Percentiles rank a stretch among this genome's conserved stretches.
These are phyloP conservation scores for Lacerta bilineata DNA, from an alignment of 2,797 vertebrate genomes.

Conservation along the genomic window DNA sequence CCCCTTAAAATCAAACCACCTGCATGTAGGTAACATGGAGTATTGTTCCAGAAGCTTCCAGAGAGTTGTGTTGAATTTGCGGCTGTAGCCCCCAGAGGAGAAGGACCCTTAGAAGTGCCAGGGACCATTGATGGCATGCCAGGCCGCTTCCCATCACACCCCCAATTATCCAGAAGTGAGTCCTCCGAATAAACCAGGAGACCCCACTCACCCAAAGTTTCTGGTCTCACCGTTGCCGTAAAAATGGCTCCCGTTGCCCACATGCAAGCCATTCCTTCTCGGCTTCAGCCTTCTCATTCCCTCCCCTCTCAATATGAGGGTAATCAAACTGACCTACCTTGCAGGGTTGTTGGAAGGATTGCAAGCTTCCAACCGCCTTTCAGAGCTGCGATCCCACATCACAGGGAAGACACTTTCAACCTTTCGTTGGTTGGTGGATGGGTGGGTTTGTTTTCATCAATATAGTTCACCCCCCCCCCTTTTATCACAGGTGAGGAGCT, in stretches of 20 bases:
- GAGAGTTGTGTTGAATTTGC: constrained; percentile 21
- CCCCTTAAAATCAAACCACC: neutral
- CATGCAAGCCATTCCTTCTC: neutral
- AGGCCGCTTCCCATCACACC: accelerated
- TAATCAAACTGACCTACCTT: neutral
- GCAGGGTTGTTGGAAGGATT: no score
- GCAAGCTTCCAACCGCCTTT: neutral
- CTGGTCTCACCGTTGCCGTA: neutral
- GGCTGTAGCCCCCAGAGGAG: neutral
- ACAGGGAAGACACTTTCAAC: no score
- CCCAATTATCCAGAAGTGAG: neutral
- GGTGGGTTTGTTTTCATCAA: neutral
- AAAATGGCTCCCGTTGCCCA: neutral
- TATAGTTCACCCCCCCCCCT: neutral
- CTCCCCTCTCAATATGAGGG: neutral
- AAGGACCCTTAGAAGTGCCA: neutral
- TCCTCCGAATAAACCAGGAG: neutral
- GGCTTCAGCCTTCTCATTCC: neutral
- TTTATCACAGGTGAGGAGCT: no score
- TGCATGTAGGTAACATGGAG: accelerated
- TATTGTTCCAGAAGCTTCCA: neutral
- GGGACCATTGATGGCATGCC: neutral
- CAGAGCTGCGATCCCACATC: neutral
- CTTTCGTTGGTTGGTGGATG: no score
- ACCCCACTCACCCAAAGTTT: neutral